phyloP scores from a whole-genome alignment of 1,140 invertebrate species.

The Drosophila littoralis region DNA sequence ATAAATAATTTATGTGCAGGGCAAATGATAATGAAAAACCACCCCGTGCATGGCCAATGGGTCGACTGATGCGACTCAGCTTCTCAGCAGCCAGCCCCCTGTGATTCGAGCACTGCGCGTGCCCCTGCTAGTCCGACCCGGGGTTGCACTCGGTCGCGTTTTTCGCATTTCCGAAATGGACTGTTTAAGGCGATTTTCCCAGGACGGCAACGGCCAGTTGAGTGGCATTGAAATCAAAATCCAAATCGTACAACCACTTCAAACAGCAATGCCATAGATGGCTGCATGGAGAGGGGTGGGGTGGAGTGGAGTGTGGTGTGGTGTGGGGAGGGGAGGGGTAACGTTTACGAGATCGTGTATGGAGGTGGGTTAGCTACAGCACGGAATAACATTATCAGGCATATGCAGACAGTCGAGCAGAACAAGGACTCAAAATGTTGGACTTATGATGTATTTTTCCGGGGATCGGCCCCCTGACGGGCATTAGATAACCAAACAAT shows the following conservation, averaged over 20 bases:
- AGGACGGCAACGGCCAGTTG: constrained; percentile 62
- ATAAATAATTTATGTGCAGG: constrained; percentile 81
- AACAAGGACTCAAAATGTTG: constrained; percentile 22
- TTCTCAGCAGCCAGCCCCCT: constrained; percentile 6
- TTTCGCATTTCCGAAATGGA: constrained; percentile 64
- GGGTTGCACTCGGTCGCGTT: constrained; percentile 51
- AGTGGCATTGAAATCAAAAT: constrained; percentile 79
- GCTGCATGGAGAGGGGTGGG: not conserved
- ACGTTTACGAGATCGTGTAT: not conserved
- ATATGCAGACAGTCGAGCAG: constrained; percentile 50
- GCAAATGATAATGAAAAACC: constrained; percentile 82
- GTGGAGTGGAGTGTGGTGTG: not conserved
- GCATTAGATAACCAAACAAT: constrained; percentile 76
- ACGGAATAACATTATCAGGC: constrained; percentile 62
- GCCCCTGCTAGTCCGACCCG: not conserved
- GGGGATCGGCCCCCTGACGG: constrained; percentile 22
- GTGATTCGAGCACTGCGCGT: constrained; percentile 15
- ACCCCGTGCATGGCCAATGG: constrained; percentile 73
- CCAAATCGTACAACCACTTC: constrained; percentile 76
- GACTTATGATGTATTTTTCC: constrained; percentile 68
- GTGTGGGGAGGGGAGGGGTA: not conserved
- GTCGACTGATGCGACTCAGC: constrained; percentile 49
- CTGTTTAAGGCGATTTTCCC: constrained; percentile 80
- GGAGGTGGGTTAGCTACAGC: constrained; percentile 1
- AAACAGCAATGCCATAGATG: constrained; percentile 22